Conservation (phyloP, 2,888 invertebrate species). For the Chrysodeixis includens region DNA sequence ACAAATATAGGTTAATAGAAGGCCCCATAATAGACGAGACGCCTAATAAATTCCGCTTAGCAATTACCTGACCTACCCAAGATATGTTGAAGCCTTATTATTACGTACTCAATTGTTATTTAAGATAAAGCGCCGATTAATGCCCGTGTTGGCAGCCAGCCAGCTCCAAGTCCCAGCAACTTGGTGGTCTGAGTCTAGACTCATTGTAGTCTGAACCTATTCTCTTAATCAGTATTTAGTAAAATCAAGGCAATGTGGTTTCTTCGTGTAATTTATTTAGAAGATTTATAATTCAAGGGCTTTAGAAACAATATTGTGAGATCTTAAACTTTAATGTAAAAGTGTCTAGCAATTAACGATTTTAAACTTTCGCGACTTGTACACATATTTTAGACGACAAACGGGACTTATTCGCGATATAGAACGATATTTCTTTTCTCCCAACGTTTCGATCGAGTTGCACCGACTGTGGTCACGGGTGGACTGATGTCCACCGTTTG, state of each 20-base stretch:
- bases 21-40: neutral
- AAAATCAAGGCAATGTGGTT: neutral
- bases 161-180: slow-evolving; percentile 21
- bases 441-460: too few species aligned
- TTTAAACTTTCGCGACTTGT: too few species aligned
- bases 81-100: slow-evolving; percentile 30
- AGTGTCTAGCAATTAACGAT: too few species aligned
- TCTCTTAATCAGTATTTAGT: slow-evolving; percentile 43
- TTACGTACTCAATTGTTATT: slow-evolving; percentile 46
- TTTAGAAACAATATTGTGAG: too few species aligned
- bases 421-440: too few species aligned
- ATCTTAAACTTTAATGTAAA: too few species aligned
- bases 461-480: too few species aligned
- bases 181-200: slow-evolving; percentile 5
- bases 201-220: slow-evolving; percentile 18
- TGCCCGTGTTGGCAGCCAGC: slow-evolving; percentile 38
- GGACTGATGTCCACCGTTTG: too few species aligned
- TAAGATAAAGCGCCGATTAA: slow-evolving; percentile 41
- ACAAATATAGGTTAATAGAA: too few species aligned
- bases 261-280: neutral
- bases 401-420: too few species aligned
- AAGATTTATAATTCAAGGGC: neutral
- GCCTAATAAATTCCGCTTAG: neutral
- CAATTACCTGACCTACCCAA: neutral
- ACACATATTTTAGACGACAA: too few species aligned